Evolutionary conservation across 2,888 invertebrate species (phyloP).

Genomic region (Phasia obesa): DNA sequence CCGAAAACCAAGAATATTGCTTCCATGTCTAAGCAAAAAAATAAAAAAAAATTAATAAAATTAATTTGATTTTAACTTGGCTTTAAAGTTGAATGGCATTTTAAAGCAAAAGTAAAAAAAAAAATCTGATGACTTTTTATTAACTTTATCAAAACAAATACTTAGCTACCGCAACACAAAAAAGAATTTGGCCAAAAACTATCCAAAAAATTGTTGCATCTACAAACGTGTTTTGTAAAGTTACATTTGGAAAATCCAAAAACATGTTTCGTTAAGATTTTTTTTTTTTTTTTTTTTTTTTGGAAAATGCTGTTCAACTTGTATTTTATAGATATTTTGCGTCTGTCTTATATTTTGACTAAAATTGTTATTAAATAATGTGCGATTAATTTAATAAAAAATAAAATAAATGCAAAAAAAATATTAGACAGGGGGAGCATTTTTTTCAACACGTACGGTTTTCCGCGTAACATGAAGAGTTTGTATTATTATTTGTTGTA

Average conservation of each 20-base stretch:
- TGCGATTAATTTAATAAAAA: slow-evolving; percentile 60
- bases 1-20: slow-evolving; percentile 24
- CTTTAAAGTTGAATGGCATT: slow-evolving; percentile 52
- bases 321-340: slow-evolving; percentile 45
- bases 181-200: slow-evolving; percentile 52
- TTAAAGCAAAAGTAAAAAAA: slow-evolving; percentile 4
- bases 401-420: slow-evolving; percentile 42
- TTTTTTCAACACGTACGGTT: too few relatives aligned
- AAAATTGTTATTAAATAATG: slow-evolving; percentile 10
- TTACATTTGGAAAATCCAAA: slow-evolving; percentile 51
- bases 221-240: slow-evolving; percentile 49
- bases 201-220: slow-evolving; percentile 22
- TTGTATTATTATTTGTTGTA: too few relatives aligned
- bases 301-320: slow-evolving; percentile 63
- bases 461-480: not conserved
- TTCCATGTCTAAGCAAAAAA: not conserved
- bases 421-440: slow-evolving; percentile 19
- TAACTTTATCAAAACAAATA: slow-evolving; percentile 32
- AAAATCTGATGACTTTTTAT: slow-evolving; percentile 19
- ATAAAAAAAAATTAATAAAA: slow-evolving; percentile 25
- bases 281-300: slow-evolving; percentile 31
- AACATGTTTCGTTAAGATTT: slow-evolving; percentile 53
- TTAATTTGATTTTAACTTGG: slow-evolving; percentile 58
- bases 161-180: slow-evolving; percentile 59
- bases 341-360: slow-evolving; percentile 22